Percentiles rank a stretch among this genome's conserved stretches.
Evolutionary conservation across 1,140 invertebrate genomes (phyloP).

Genomic region (Hetaerina americana): DNA sequence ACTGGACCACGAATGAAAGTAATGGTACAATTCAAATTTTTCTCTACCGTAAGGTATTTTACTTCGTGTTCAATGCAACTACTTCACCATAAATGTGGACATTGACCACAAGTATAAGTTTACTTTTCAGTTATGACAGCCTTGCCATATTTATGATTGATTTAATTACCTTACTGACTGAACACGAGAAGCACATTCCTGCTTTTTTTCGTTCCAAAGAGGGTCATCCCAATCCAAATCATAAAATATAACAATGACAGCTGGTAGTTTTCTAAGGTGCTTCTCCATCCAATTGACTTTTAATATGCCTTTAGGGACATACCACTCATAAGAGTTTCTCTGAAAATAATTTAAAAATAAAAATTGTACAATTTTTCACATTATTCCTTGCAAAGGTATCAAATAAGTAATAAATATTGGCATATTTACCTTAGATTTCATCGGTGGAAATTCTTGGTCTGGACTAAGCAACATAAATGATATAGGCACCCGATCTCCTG

Average conservation of each 20-base stretch:
- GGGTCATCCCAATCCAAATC: slow-evolving; percentile 95
- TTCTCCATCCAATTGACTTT: slow-evolving; percentile 94
- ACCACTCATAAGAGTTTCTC: slow-evolving; percentile 87
- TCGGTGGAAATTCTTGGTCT: slow-evolving; percentile 74
- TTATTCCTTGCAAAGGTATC: slow-evolving; percentile 1
- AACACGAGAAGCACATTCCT: slow-evolving; percentile 82
- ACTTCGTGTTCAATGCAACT: neutral
- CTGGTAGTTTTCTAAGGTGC: slow-evolving; percentile 78
- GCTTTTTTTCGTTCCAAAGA: slow-evolving; percentile 85
- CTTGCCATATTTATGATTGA: too few relatives aligned
- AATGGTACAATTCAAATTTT: too few relatives aligned
- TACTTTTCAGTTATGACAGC: slow-evolving; percentile 1
- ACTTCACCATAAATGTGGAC: slow-evolving; percentile 8
- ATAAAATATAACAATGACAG: slow-evolving; percentile 87
- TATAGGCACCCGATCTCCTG: slow-evolving; percentile 66
- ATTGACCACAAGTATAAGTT: slow-evolving; percentile 9
- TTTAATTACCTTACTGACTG: slow-evolving; percentile 60
- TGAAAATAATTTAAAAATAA: slow-evolving; percentile 25
- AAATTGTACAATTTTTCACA: too few relatives aligned
- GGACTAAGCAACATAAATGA: slow-evolving; percentile 67
- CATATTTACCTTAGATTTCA: slow-evolving; percentile 63
- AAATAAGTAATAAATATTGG: slow-evolving; percentile 8
- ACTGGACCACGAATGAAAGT: too few relatives aligned
- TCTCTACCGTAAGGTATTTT: too few relatives aligned
- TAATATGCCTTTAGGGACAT: slow-evolving; percentile 90